Evolutionary conservation across 1,140 invertebrate species (phyloP), one percentile per base, ranked within the genome.

Genomic region (Steinernema khuongi): DNA sequence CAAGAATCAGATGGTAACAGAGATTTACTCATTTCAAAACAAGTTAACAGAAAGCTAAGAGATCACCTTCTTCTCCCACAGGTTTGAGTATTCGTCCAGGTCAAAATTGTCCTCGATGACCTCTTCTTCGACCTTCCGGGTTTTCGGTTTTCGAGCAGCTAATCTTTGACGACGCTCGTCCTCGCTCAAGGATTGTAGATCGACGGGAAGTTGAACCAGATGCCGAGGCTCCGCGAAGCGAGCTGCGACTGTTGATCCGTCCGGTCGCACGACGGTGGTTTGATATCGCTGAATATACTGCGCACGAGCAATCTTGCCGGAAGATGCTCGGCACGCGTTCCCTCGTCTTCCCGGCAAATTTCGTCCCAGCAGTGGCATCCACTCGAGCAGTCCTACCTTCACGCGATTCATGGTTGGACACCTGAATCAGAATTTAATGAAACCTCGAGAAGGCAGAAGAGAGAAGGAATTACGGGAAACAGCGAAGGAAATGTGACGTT

Each of bases 71-170:
- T 70, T 70, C 7, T 17, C 43, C 73, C 70, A 81, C 32, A 82
- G 70, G 26, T 75, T 77, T 36, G 74, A 67, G 32, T 81, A 81
- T 17, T 76, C 70, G 31, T 69, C 43, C 4, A 71, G 68, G 67
- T 82, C 78, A 60, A 81, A 81, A 31, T 78, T 81, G 70, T 81
- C 80, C 68, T 81, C 80, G 41, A 81, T 76, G 18, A 79, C 44
- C 71, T 81, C 80, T 70, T 83, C 67, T 26, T 74, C 71, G 0
- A 75, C 50, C 1, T 73, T 70, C 66, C 77, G 80, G 1, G 72
- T 74, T 19, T 77, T 76, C 18, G 81, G 81, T 67, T 83, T 82
- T 7, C 81, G 67, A 18, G 78, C 74, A n/a, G 81, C 81, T 31
- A 84, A 68, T 33, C 82, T 70, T 32, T 77, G 79, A 31, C 82